A percentile compares a stretch with the other conserved stretches of the same genome.
Conservation (phyloP, 1,140 invertebrate genomes). For the Eurosta solidaginis region DNA sequence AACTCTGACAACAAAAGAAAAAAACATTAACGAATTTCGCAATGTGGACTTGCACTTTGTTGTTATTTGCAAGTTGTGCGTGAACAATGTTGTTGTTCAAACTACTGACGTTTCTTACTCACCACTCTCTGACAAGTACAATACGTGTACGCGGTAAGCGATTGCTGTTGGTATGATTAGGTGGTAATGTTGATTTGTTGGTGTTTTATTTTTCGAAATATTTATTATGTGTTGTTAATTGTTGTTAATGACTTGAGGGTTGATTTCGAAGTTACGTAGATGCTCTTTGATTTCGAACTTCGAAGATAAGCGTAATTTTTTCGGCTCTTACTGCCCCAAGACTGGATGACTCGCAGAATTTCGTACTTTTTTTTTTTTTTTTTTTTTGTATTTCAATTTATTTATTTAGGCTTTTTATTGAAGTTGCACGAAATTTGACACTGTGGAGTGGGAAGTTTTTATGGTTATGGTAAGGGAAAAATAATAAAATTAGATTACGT, state of each 20-base stretch:
- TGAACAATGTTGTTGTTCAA: not conserved
- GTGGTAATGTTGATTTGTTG: not conserved
- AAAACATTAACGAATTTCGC: not conserved
- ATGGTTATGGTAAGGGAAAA: too few relatives aligned
- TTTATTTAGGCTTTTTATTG: not conserved
- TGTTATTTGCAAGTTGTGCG: not conserved
- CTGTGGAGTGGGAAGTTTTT: not conserved
- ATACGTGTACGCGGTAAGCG: not conserved
- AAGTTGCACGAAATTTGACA: not conserved
- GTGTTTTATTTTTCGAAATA: not conserved
- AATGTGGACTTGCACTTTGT: not conserved
- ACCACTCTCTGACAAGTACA: conserved; percentile 5
- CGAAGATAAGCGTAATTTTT: not conserved
- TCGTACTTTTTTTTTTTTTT: not conserved
- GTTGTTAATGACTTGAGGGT: not conserved
- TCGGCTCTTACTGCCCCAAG: not conserved
- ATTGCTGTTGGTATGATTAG: not conserved
- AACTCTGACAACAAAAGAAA: not conserved
- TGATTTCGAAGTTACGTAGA: not conserved
- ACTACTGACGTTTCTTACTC: conserved; percentile 13
- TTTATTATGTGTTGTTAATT: not conserved
- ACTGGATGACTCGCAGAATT: not conserved
- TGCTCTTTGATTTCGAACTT: not conserved
- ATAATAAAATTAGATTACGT: too few relatives aligned
- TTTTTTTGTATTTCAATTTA: not conserved